These are phyloP conservation scores for Campylomormyrus tamandua DNA, from an alignment of 2,113 vertebrate genomes.

Conservation along the genomic window DNA sequence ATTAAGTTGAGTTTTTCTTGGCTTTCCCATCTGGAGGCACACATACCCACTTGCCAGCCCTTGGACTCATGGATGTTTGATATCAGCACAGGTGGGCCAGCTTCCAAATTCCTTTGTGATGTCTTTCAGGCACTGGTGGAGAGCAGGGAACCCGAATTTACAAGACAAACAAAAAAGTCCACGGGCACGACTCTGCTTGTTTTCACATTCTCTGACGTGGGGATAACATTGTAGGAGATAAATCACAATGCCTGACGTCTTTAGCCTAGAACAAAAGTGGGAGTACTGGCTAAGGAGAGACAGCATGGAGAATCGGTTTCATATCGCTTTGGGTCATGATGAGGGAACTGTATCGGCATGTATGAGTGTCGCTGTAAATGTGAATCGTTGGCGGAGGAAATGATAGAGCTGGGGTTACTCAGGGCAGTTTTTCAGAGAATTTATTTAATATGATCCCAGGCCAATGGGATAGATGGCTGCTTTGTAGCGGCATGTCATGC, in stretches of 20 bases:
- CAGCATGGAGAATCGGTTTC: conserved; percentile 20
- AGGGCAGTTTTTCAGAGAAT: not conserved
- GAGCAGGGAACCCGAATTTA: conserved; percentile 22
- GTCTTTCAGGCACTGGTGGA: conserved; percentile 16
- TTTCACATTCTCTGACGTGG: conserved; percentile 19
- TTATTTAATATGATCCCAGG: not conserved
- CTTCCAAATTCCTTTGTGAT: conserved; percentile 22
- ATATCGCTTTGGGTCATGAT: conserved; percentile 20
- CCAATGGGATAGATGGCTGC: conserved; percentile 12
- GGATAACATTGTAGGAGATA: conserved; percentile 15
- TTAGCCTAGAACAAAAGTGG: not conserved
- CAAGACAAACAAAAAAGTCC: conserved; percentile 27
- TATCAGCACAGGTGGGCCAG: not conserved
- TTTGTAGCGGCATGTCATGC: conserved; percentile 11
- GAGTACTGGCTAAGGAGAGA: not conserved
- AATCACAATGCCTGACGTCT: not conserved
- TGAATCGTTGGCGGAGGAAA: not conserved
- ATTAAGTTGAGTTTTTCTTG: conserved; percentile 24
- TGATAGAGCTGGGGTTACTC: not conserved
- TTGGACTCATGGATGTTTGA: not conserved
- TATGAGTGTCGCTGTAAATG: not conserved
- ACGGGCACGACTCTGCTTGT: conserved; percentile 27
- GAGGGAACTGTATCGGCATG: not conserved
- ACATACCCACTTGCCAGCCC: not conserved
- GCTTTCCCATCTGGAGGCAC: conserved; percentile 9